phyloP scores from a whole-genome alignment of 2,888 invertebrate genomes.

The Venusia cambrica region DNA sequence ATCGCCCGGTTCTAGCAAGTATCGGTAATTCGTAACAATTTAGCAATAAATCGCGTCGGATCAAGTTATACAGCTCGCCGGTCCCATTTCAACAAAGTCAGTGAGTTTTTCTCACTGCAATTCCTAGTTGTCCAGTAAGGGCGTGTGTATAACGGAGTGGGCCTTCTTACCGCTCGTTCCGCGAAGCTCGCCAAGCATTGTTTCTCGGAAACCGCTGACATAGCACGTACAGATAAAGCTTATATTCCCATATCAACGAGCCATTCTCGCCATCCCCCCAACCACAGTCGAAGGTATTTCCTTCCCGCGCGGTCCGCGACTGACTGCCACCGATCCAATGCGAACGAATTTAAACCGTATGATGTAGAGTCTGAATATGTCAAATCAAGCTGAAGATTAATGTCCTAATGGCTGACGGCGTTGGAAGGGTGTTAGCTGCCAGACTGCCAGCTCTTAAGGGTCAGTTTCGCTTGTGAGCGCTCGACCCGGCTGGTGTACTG shows the following conservation, averaged over 20 bases:
- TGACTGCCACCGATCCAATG: conserved; percentile 29
- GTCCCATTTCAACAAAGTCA: conserved; percentile 69
- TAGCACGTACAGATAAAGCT: conserved; percentile 53
- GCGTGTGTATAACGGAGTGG: conserved; percentile 57
- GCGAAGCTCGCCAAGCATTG: conserved; percentile 69
- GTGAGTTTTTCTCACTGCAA: conserved; percentile 70
- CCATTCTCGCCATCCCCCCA: conserved; percentile 57
- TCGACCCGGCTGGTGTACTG: conserved; percentile 44
- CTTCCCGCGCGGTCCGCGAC: conserved; percentile 59
- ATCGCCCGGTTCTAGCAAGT: conserved; percentile 44
- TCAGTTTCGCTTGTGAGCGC: conserved; percentile 51
- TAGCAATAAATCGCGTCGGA: conserved; percentile 61
- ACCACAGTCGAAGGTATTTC: conserved; percentile 52
- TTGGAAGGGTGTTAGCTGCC: conserved; percentile 50
- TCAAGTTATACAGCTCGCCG: conserved; percentile 53
- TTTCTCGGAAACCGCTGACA: conserved; percentile 72
- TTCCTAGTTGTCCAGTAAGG: conserved; percentile 68
- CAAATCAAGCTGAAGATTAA: conserved; percentile 50
- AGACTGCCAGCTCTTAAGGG: conserved; percentile 51
- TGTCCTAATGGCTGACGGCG: conserved; percentile 51
- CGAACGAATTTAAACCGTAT: conserved; percentile 53
- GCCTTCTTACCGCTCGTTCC: conserved; percentile 67
- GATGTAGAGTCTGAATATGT: conserved; percentile 53
- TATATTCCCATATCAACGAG: conserved; percentile 51
- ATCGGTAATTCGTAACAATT: conserved; percentile 65